Evolutionary conservation across 1,140 invertebrate genomes (phyloP), one percentile per base, ranked within the genome.

Genomic region (Hycleus cichorii): DNA sequence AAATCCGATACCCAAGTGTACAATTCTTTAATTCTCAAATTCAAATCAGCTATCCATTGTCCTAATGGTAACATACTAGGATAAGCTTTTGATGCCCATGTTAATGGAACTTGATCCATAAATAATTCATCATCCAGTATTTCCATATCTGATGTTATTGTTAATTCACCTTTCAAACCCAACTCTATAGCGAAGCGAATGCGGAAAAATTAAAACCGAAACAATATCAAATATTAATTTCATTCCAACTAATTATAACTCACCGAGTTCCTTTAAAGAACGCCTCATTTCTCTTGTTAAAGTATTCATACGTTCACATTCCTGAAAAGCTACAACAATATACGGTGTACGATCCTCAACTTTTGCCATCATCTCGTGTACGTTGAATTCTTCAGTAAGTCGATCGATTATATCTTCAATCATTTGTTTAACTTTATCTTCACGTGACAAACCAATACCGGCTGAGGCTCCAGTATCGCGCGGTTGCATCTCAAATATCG

Each of bases 221-320:
- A 39, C 12, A 52, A 10, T 43, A 5, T 25, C 2, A 12, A 8
- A 44, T 7, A 44, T 26, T 12, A 42, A 43, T 5, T 32, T 5
- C 39, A 40, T 32, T 18, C 6, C 2, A 43, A 26, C 93, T 3
- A 18, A 18, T 18, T 18, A 94, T 78, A 61, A 93, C 87, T 7
- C 7, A 32, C 32, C 32, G 0, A 95, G 76, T 76, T 97, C 93
- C 61, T 83, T 84, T 0, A 98, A 76, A 0, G 92, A 91, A 12
- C 88, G 76, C 55, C 81, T 80, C 26, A 97, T 85, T 74, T 94
- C 90, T 4, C 76, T 75, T 57, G 88, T 91, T 1, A 98, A 76
- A 7, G 81, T 78, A 71, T 97, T 98, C 92, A 97, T 96, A 47
- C 93, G 78, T 74, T 97, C 94, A 72, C 93, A 95, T 77, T 97